Conservation (phyloP, 2,888 invertebrate species). For the Lepidochrysops patricia region DNA sequence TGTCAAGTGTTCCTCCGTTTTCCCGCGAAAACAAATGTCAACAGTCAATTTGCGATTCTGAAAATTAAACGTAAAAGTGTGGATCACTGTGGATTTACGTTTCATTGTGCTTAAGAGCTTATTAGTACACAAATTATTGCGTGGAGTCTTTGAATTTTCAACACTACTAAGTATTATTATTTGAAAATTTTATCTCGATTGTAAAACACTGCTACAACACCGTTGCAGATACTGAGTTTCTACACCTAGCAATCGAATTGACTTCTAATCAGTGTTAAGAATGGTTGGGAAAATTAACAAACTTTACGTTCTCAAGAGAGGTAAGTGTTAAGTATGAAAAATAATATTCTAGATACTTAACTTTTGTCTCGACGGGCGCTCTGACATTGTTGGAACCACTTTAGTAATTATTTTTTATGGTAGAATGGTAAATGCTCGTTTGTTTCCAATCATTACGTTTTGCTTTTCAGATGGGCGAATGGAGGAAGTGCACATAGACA, state of each 20-base stretch:
- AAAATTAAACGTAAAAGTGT: no score
- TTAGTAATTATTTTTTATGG: no score
- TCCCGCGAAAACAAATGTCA: background rate
- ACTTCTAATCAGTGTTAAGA: constrained; percentile 4
- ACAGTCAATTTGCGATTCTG: background rate
- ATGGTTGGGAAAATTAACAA: constrained; percentile 65
- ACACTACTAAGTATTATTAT: background rate
- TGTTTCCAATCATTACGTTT: background rate
- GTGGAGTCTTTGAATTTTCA: background rate
- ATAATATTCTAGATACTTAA: background rate
- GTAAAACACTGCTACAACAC: background rate
- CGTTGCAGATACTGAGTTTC: background rate
- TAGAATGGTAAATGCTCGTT: background rate
- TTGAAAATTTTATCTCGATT: background rate
- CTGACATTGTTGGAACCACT: no score
- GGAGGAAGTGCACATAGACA: constrained; percentile 96
- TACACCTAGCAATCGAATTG: background rate
- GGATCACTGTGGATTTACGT: no score
- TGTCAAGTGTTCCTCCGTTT: background rate
- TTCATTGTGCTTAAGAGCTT: no score
- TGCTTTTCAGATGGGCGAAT: constrained; percentile 83
- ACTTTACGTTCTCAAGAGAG: constrained; percentile 66
- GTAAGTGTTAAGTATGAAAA: constrained; percentile 40
- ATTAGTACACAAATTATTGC: background rate
- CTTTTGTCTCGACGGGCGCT: background rate